Conservation (phyloP, 2,113 vertebrate genomes). For the Eleginops maclovinus region DNA sequence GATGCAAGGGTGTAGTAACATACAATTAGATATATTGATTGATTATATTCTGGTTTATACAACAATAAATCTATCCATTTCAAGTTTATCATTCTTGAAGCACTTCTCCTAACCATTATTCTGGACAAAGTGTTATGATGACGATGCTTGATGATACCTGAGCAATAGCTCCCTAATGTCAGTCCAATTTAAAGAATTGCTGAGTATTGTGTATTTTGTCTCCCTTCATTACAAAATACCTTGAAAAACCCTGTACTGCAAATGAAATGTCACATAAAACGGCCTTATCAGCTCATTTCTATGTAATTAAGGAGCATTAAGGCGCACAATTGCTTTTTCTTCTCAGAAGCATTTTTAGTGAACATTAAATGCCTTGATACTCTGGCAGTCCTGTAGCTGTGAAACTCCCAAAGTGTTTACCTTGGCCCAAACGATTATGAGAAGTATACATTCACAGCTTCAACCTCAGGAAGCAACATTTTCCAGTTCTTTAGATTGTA, state of each 20-base stretch:
- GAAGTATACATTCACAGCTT: no score
- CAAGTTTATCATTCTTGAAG: not conserved
- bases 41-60: not conserved
- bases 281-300: constrained; percentile 27
- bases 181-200: constrained; percentile 24
- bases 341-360: constrained; percentile 2
- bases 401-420: constrained; percentile 21
- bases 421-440: no score
- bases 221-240: constrained; percentile 9
- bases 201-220: constrained; percentile 24
- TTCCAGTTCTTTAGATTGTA: not conserved
- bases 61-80: not conserved
- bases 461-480: not conserved
- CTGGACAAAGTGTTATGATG: constrained; percentile 18
- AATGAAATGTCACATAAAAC: not conserved
- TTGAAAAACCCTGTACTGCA: constrained; percentile 8
- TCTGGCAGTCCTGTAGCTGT: not conserved
- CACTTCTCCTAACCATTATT: constrained; percentile 15
- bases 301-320: constrained; percentile 36
- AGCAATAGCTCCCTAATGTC: constrained; percentile 15
- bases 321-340: constrained; percentile 19
- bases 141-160: constrained; percentile 23
- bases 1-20: no score
- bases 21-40: no score
- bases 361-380: constrained; percentile 11